A percentile compares a stretch with the other conserved stretches of the same genome.
Evolutionary conservation across 2,888 invertebrate species (phyloP).

Genomic region (Lasioglossum morio): DNA sequence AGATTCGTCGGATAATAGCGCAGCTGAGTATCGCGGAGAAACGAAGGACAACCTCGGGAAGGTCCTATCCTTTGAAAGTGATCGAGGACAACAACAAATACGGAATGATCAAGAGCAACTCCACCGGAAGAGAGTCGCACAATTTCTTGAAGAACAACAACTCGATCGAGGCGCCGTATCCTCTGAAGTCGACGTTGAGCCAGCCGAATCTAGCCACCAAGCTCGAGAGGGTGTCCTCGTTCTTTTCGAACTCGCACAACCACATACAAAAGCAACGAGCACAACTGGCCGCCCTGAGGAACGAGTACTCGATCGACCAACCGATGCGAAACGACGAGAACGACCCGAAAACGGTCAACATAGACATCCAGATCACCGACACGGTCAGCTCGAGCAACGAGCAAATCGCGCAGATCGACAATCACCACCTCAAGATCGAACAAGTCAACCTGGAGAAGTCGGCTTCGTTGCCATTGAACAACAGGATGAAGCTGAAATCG

Average conservation of each 20-base stretch:
- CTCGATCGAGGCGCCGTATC: slow-evolving; percentile 80
- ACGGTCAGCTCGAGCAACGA: slow-evolving; percentile 68
- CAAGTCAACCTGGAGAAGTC: slow-evolving; percentile 78
- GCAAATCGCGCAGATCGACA: slow-evolving; percentile 66
- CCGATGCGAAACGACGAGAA: slow-evolving; percentile 78
- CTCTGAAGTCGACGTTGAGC: slow-evolving; percentile 83
- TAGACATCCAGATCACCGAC: slow-evolving; percentile 84
- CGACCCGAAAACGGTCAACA: slow-evolving; percentile 82
- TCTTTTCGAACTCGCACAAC: slow-evolving; percentile 90
- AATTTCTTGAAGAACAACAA: slow-evolving; percentile 81
- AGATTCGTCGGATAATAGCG: slow-evolving; percentile 90
- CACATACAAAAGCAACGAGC: slow-evolving; percentile 86
- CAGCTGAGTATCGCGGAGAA: slow-evolving; percentile 86
- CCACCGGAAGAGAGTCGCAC: slow-evolving; percentile 79
- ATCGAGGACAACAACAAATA: slow-evolving; percentile 85
- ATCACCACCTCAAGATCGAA: slow-evolving; percentile 73
- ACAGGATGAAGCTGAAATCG: slow-evolving; percentile 79
- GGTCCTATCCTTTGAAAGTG: slow-evolving; percentile 85
- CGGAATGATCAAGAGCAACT: slow-evolving; percentile 81
- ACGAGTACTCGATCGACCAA: slow-evolving; percentile 58
- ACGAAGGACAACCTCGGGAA: slow-evolving; percentile 80
- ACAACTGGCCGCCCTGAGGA: slow-evolving; percentile 65
- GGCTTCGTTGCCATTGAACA: slow-evolving; percentile 79
- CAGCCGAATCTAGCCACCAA: slow-evolving; percentile 84
- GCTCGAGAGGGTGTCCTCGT: slow-evolving; percentile 84